Conservation (phyloP, 2,113 vertebrate genomes). For the Podilymbus podiceps region DNA sequence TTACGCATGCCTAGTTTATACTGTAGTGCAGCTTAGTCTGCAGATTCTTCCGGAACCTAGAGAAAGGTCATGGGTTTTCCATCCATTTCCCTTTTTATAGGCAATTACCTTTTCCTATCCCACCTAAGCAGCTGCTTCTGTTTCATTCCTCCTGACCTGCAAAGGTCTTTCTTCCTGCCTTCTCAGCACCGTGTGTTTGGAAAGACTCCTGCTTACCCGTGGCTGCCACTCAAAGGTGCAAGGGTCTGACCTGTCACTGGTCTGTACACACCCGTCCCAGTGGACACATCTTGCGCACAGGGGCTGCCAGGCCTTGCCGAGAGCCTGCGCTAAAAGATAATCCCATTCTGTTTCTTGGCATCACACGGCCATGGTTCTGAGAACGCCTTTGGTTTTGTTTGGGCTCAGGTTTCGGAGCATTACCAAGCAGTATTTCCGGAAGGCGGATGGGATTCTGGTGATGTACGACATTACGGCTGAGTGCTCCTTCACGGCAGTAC, state of each 20-base stretch:
- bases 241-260: not conserved
- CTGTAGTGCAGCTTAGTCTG: not conserved
- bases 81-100: not conserved
- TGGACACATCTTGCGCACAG: rapidly evolving
- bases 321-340: not conserved
- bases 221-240: not conserved
- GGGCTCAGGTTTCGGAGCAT: conserved; percentile 79
- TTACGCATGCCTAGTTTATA: not conserved
- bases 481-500: conserved; percentile 72
- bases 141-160: not conserved
- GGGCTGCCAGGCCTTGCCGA: not conserved
- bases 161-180: not conserved
- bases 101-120: not conserved
- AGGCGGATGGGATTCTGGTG: conserved; percentile 78
- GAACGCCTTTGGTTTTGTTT: not conserved
- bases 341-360: not conserved
- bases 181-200: not conserved
- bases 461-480: conserved; percentile 79
- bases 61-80: not conserved
- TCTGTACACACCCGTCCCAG: not conserved
- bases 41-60: not conserved
- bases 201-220: not conserved
- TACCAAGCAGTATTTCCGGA: conserved; percentile 84
- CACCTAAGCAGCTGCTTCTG: not conserved
- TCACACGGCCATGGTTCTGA: not conserved